Evolutionary conservation across 2,888 invertebrate species (phyloP).

Genomic region (Limnephilus rhombicus): DNA sequence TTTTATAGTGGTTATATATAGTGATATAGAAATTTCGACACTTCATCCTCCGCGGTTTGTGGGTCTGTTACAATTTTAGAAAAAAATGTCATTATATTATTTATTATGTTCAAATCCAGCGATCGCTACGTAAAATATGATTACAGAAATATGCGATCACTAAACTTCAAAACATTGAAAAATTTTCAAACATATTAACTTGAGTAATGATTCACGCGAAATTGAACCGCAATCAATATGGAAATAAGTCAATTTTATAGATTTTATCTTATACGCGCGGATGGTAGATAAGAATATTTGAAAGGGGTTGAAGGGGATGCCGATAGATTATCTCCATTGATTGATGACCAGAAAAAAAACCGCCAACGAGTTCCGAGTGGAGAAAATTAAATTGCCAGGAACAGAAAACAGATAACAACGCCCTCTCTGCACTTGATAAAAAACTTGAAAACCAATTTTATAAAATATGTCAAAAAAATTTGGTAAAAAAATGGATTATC

Average conservation of each 20-base stretch:
- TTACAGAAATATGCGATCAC: neutral
- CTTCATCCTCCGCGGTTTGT: neutral
- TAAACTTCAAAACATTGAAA: neutral
- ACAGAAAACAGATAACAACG: neutral
- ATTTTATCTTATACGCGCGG: conserved; percentile 23
- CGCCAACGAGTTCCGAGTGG: neutral
- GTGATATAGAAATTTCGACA: neutral
- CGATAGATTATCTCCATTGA: conserved; percentile 26
- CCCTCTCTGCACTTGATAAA: neutral
- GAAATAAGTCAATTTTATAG: conserved; percentile 38
- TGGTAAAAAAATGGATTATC: neutral
- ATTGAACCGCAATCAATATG: neutral
- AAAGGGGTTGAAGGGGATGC: neutral
- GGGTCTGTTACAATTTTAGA: neutral
- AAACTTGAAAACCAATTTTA: neutral
- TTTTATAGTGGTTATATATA: neutral
- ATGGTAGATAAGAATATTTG: neutral
- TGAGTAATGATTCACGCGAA: neutral
- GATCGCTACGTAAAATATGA: too few species aligned
- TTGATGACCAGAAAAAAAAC: conserved; percentile 19
- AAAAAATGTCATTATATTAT: neutral
- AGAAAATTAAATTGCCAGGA: conserved; percentile 27
- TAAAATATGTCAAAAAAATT: neutral
- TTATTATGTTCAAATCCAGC: neutral
- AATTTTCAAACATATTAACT: neutral